These are phyloP conservation scores for Furcifer pardalis DNA, from an alignment of 2,797 vertebrate species.

Conservation along the genomic window DNA sequence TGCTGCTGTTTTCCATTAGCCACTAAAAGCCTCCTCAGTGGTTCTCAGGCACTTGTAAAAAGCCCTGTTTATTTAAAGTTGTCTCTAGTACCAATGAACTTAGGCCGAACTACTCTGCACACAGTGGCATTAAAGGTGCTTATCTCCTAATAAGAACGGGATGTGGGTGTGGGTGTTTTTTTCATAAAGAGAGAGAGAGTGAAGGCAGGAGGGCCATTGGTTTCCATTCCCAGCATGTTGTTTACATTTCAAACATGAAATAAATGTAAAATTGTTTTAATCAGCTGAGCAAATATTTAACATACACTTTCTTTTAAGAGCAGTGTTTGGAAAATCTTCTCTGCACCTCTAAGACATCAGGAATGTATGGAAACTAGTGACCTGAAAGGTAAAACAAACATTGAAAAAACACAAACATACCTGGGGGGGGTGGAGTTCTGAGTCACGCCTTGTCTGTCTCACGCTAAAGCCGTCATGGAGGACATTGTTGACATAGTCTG, in stretches of 20 bases:
- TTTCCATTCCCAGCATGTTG: conserved; percentile 76
- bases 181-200: not conserved
- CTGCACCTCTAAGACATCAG: conserved; percentile 62
- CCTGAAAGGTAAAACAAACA: conserved; percentile 73
- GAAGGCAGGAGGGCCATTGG: conserved; percentile 23
- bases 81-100: conserved; percentile 21
- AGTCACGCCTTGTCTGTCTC: conserved; percentile 53
- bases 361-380: conserved; percentile 73
- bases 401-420: conserved; percentile 46
- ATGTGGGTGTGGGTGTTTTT: conserved; percentile 51
- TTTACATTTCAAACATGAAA: conserved; percentile 82
- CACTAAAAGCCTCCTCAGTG: not conserved
- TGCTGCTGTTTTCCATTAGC: not conserved
- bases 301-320: conserved; percentile 71
- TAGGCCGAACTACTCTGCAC: conserved; percentile 35
- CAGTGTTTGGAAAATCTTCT: conserved; percentile 72
- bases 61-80: conserved; percentile 23
- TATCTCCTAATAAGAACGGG: conserved; percentile 54
- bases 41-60: conserved; percentile 29
- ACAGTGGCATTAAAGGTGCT: conserved; percentile 42
- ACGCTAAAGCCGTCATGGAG: conserved; percentile 30
- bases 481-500: conserved; percentile 35
- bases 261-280: conserved; percentile 80
- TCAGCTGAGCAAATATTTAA: conserved; percentile 82
- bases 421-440: not conserved